Base-by-base conservation (phyloP, 2,113 vertebrate genomes). In the Rhabdomys dilectus region DNA sequence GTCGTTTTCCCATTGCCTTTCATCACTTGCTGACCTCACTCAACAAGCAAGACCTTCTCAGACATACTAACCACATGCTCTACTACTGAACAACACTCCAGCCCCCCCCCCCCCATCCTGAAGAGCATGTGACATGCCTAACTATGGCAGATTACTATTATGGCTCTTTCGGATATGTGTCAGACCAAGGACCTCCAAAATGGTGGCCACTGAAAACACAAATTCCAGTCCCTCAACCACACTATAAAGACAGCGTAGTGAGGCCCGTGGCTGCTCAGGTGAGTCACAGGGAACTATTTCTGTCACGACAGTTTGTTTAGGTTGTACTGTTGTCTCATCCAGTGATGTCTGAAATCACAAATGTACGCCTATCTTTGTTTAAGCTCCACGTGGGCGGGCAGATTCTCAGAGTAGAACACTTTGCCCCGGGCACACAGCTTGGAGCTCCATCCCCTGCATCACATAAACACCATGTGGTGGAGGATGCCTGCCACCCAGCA, bases 121-220 rank as follows among this genome's bases (percentile, higher is more conserved):
- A 24, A 60, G 42, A 29, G 24, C 81, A 31, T 0, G 4, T 64
- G 29, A 64, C 39, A 31, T 3, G 29, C 60, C 17, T 48, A 66
- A 34, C 29, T 6, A 86, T 1, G 0, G 29, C 29, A 66, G 82
- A 66, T 34, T 17, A 29, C 17, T 31, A 2, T 0, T 6, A 58
- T 24, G 36, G 48, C 2, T 17, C 3, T 72, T 45, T 53, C 29
- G 1, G 5, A 31, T 0, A n/a, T 10, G 0, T 1, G 22, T 60
- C 5, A 68, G 45, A 62, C 15, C 66, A 51, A 1, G 0, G 1
- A 45, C 31, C 26, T 6, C 53, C 16, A 62, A 70, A 21, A 5
- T 0, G 1, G 51, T 1, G 0, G 73, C 36, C 68, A 51, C 4
- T 6, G 45, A 68, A 42, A 77, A 29, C 22, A 73, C 2, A 31